Percentiles rank a stretch among this genome's conserved stretches.
Evolutionary conservation across 2,113 vertebrate genomes (phyloP).

Genomic region (Ramphastos sulfuratus): DNA sequence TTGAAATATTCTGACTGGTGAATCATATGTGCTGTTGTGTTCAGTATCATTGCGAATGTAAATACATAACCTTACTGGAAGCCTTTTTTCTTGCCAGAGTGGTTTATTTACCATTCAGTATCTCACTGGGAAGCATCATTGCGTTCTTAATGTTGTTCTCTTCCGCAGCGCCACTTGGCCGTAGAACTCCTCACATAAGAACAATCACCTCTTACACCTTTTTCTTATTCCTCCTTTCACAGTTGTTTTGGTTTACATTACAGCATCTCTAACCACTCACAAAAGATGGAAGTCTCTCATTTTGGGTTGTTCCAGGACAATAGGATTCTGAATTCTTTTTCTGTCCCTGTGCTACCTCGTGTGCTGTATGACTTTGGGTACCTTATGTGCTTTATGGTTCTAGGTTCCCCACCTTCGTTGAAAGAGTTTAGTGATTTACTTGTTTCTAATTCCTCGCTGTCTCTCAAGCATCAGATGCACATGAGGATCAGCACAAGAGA

Average conservation of each 20-base stretch:
- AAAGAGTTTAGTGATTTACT: not conserved
- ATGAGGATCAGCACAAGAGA: not conserved
- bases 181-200: not conserved
- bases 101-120: not conserved
- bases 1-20: not conserved
- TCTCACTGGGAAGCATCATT: not conserved
- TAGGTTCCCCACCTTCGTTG: not conserved
- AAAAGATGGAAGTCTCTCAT: not conserved
- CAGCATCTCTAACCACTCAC: not conserved
- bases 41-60: not conserved
- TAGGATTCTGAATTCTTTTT: not conserved
- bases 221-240: not conserved
- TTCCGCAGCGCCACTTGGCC: not conserved
- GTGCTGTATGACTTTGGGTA: not conserved
- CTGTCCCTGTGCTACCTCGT: not conserved
- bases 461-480: not conserved
- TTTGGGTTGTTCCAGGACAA: not conserved
- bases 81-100: not conserved
- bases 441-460: not conserved
- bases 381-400: not conserved
- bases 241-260: not conserved
- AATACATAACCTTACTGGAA: not conserved
- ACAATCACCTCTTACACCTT: fast-evolving
- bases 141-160: not conserved
- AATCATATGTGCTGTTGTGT: not conserved